Evolutionary conservation across 1,140 invertebrate species (phyloP).

Genomic region (Drosophila neocordata): DNA sequence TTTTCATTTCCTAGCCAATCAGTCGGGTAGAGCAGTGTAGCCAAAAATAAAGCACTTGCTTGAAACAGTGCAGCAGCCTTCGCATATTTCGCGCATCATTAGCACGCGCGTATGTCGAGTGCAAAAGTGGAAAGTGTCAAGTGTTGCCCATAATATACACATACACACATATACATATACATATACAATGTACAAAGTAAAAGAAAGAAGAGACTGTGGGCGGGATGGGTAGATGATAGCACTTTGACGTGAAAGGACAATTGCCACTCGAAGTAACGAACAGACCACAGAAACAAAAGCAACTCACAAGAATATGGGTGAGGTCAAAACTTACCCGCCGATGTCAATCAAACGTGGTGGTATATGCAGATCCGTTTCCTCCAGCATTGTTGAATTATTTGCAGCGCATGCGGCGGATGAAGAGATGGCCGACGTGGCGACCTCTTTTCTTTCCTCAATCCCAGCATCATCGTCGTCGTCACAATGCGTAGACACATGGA

Average conservation of each 20-base stretch:
- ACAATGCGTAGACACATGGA: slow-evolving; percentile 86
- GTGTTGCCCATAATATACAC: slow-evolving; percentile 75
- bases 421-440: slow-evolving; percentile 27
- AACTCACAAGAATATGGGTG: not conserved
- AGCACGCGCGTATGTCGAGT: slow-evolving; percentile 53
- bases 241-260: slow-evolving; percentile 69
- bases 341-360: slow-evolving; percentile 85
- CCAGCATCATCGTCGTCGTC: slow-evolving; percentile 85
- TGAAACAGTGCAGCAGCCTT: slow-evolving; percentile 26
- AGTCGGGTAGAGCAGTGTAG: not conserved
- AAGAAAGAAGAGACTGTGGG: not conserved
- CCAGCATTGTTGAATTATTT: slow-evolving; percentile 62
- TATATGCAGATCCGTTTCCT: slow-evolving; percentile 85
- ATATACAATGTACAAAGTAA: not conserved
- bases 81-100: slow-evolving; percentile 82
- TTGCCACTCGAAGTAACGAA: slow-evolving; percentile 80
- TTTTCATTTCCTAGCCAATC: slow-evolving; percentile 9
- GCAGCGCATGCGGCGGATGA: slow-evolving; percentile 39
- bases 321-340: slow-evolving; percentile 69
- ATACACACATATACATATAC: slow-evolving; percentile 31
- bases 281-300: slow-evolving; percentile 61
- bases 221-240: slow-evolving; percentile 44
- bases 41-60: slow-evolving; percentile 69
- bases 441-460: slow-evolving; percentile 23
- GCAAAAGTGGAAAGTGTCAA: slow-evolving; percentile 76